Conservation (phyloP, 2,888 invertebrate species). For the Chaitophorus viminalis region DNA sequence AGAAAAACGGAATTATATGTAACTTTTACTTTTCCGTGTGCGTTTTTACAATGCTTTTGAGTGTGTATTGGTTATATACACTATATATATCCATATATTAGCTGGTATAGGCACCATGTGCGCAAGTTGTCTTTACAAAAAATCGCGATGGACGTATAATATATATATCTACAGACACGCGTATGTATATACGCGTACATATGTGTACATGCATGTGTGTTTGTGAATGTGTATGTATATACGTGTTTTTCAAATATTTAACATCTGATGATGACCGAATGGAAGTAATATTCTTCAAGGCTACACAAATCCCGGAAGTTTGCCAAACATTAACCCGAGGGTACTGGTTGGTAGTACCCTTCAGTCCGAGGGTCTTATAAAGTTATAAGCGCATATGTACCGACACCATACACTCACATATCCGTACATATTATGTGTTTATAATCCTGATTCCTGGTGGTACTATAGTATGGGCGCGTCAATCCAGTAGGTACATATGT, state of each 20-base stretch:
- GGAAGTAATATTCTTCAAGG: conserved; percentile 14
- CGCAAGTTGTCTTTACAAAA: background rate
- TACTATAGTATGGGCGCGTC: background rate
- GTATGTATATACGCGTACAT: background rate
- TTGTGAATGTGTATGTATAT: background rate
- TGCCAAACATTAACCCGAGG: conserved; percentile 20
- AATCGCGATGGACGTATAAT: background rate
- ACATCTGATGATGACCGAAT: background rate
- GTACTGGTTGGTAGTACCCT: background rate
- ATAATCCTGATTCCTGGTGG: background rate
- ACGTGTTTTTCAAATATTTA: background rate
- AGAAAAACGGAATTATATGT: background rate
- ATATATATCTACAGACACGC: no score
- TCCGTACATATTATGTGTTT: background rate
- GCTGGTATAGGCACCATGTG: background rate
- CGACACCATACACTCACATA: background rate
- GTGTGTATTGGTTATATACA: no score
- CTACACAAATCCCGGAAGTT: conserved; percentile 24
- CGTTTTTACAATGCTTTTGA: background rate
- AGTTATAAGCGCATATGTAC: background rate
- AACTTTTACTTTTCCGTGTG: background rate
- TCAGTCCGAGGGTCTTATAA: background rate
- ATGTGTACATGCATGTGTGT: background rate
- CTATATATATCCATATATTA: background rate
- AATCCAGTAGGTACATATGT: background rate